phyloP scores from a whole-genome alignment of 2,888 invertebrate genomes.

The Marasmarcha lunaedactyla region DNA sequence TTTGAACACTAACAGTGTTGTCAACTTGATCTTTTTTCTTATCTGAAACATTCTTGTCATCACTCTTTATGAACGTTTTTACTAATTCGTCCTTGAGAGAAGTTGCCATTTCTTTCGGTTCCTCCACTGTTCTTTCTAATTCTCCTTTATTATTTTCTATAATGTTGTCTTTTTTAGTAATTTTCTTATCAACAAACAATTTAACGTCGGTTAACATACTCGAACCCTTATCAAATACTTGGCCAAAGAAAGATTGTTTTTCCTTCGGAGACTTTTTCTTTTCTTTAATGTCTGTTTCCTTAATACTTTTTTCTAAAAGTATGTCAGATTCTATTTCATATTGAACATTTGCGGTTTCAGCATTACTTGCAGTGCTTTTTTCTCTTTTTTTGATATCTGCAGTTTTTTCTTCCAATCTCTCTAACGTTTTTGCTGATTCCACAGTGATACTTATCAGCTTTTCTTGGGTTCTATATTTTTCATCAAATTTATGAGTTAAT shows the following conservation, averaged over 20 bases:
- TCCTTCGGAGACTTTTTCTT: constrained; percentile 12
- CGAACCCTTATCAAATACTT: background rate
- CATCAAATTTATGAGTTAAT: too few relatives aligned
- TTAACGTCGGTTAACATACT: background rate
- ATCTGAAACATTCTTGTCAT: too few relatives aligned
- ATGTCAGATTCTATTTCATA: background rate
- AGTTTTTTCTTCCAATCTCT: constrained; percentile 58
- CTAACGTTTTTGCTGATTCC: constrained; percentile 51
- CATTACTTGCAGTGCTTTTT: constrained; percentile 17
- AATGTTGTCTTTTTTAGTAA: constrained; percentile 10
- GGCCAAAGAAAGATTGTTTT: background rate
- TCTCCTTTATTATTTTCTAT: constrained; percentile 7
- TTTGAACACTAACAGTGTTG: too few relatives aligned
- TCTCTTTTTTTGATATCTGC: constrained; percentile 43
- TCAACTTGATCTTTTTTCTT: too few relatives aligned
- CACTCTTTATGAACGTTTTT: too few relatives aligned
- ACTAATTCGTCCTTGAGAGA: too few relatives aligned
- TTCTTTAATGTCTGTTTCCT: constrained; percentile 5
- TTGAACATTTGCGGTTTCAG: constrained; percentile 7
- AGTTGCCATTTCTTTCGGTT: too few relatives aligned
- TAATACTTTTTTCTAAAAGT: background rate
- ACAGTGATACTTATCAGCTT: constrained; percentile 33
- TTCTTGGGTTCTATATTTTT: constrained; percentile 17
- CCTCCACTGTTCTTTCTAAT: too few relatives aligned
- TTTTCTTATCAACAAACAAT: background rate